Base-by-base conservation (phyloP, 2,113 vertebrate species). In the Phalacrocorax pelagicus region DNA sequence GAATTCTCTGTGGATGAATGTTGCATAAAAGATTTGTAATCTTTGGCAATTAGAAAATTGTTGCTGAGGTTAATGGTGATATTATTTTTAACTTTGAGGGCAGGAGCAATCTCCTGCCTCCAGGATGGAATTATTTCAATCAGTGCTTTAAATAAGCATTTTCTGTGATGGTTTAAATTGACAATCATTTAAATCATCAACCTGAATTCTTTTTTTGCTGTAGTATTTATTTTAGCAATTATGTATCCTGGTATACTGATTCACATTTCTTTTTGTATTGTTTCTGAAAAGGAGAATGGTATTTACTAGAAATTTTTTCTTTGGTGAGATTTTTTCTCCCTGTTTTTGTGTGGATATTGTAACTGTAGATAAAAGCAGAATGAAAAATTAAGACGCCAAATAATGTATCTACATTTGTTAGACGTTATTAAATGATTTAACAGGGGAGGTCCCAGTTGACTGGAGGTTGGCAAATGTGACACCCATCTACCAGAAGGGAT, bases 31-130 rank as follows among this genome's bases (percentile, higher is more conserved):
- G 91, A 92, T 86, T 58, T 73, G 70, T 16, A 72, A 75, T 86
- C 83, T 77, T 70, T 69, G 73, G 94, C 92, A 97, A 95, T 97
- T 94, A 96, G 92, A 85, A 92, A 85, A 94, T 83, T 81, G 66
- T 82, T 87, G 83, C 91, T 47, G 81, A 96, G 91, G 91, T 95
- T 97, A 92, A 95, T 95, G 77, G 70, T 36, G 83, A 38, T 86
- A 85, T 95, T 97, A 96, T 96, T 97, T 97, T 97, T 95, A 97
- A 95, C 92, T 95, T 85, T 6, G 86, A 93, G 95, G 91, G 86
- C 86, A 95, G 77, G 49, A 95, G 86, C 86, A 97, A 91, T 96
- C 77, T 97, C 78, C 88, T 96, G 94, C 89, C 86, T 86, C 62
- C 6, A 0, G 94, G 85, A 73, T 42, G 9, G 88, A 93, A 80